Base-by-base conservation (phyloP, 2,113 vertebrate species). In the Atractosteus spatula region DNA sequence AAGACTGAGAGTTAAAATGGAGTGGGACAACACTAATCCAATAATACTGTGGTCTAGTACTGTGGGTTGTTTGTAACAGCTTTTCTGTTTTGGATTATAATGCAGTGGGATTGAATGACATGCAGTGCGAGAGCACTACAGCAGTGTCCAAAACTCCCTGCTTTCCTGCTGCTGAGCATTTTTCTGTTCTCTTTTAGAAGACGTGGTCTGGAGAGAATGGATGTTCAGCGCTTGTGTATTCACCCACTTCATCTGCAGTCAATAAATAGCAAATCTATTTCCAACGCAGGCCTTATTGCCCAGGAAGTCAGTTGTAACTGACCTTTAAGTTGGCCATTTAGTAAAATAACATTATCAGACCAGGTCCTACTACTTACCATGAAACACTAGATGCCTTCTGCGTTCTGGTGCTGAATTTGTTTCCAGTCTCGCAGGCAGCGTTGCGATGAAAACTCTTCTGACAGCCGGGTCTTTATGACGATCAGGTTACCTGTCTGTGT, bases 401-500 rank as follows among this genome's bases (percentile, higher is more conserved):
- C 80, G 80, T 81, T 78, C 68, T 83, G 78, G 78, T 83, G 84
- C 83, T 80, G 85, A 86, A 81, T 85, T 86, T 85, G 77, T 87
- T 86, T 87, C 87, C 86, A 88, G 83, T 84, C 83, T 82, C 66
- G 79, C 82, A 80, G 82, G 87, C 83, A 88, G 82, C 74, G 69
- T 78, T 83, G 85, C 85, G 16, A 70, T 55, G 64, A 70, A 44
- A 69, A 88, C 85, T 85, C 86, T 82, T 71, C 73, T 80, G 76
- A 80, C 81, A 84, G 79, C 79, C 76, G 73, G 41, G 70, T 69
- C 13, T 69, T 66, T 67, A n/a, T 8, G 47, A 79, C 81, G 90
- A 91, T 93, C 88, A 83, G 84, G 87, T 93, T 93, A 91, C 90
- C 70, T 72, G 81, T 87, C 81, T 81, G 82, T 90, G 87, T 90